Evolutionary conservation across 2,797 vertebrate genomes (phyloP).

Genomic region (Gastrophryne carolinensis): DNA sequence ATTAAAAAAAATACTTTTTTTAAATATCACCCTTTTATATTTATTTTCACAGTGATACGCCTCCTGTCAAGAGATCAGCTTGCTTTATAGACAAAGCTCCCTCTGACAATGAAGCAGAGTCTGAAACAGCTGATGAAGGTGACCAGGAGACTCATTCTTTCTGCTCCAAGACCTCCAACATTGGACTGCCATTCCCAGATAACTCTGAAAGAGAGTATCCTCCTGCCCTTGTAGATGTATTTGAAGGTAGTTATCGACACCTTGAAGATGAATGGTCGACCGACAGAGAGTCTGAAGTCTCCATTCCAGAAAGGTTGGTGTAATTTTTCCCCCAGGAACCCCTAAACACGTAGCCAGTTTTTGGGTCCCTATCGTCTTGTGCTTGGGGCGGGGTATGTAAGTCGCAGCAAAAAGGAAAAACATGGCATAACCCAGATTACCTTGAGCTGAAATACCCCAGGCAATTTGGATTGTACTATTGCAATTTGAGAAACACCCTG

Average conservation of each 20-base stretch:
- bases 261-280: constrained; percentile 45
- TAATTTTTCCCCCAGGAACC: too few relatives aligned
- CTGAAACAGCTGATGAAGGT: not conserved
- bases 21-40: too few relatives aligned
- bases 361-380: too few relatives aligned
- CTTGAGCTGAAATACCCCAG: too few relatives aligned
- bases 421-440: too few relatives aligned
- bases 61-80: not conserved
- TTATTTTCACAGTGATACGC: not conserved
- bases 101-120: not conserved
- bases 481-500: too few relatives aligned
- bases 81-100: not conserved
- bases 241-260: not conserved
- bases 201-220: not conserved
- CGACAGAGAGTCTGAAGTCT: constrained; percentile 41
- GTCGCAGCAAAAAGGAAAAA: too few relatives aligned
- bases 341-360: too few relatives aligned
- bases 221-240: not conserved
- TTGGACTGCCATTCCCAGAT: not conserved
- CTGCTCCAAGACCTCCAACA: not conserved
- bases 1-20: too few relatives aligned
- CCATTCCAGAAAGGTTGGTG: constrained; percentile 31
- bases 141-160: not conserved
- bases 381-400: too few relatives aligned
- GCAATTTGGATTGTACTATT: too few relatives aligned